Conservation (phyloP, 1,140 invertebrate species). For the Ips nitidus region DNA sequence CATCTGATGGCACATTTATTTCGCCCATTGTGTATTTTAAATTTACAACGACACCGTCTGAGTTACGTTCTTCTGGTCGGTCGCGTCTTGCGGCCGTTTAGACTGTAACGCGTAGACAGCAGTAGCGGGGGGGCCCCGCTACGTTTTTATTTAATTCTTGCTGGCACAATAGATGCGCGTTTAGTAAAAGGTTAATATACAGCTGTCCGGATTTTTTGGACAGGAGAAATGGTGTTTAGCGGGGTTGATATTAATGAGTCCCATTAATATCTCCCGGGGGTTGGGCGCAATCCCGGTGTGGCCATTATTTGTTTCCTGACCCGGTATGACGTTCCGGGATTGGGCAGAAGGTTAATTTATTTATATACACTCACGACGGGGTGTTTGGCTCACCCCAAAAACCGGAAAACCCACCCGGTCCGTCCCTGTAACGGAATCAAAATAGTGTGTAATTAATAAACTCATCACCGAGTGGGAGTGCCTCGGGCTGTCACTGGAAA, state of each 20-base stretch:
- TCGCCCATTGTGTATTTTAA: constrained; percentile 22
- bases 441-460: constrained; percentile 23
- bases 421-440: background rate
- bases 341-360: constrained; percentile 15
- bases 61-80: background rate
- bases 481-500: constrained; percentile 8
- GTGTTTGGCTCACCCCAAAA: background rate
- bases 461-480: constrained; percentile 21
- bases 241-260: constrained; percentile 26
- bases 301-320: background rate
- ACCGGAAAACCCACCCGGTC: background rate
- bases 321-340: constrained; percentile 18
- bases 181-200: constrained; percentile 21
- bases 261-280: constrained; percentile 26
- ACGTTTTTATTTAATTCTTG: background rate
- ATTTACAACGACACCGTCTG: constrained; percentile 14
- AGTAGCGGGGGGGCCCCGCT: background rate
- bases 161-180: constrained; percentile 1
- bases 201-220: constrained; percentile 29
- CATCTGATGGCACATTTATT: constrained; percentile 26
- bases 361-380: background rate
- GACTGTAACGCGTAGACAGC: constrained; percentile 9
- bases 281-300: constrained; percentile 9
- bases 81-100: background rate
- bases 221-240: constrained; percentile 32